Conservation (phyloP, 2,113 vertebrate species). For the Vulpes lagopus region DNA sequence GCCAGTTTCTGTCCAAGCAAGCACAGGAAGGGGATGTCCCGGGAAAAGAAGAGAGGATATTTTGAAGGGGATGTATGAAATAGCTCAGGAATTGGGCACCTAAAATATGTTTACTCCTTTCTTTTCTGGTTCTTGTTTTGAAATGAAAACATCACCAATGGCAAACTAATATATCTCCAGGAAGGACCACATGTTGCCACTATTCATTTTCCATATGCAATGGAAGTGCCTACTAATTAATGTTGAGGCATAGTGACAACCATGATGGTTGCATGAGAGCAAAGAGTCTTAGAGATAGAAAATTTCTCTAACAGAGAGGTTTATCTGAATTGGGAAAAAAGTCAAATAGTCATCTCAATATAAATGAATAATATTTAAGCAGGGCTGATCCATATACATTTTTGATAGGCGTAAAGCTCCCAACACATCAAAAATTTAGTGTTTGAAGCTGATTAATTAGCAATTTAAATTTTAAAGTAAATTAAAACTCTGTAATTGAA, state of each 20-base stretch:
- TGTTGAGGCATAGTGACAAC: neutral
- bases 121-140: neutral
- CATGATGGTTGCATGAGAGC: neutral
- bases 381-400: neutral
- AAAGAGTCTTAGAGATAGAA: neutral
- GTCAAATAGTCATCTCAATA: neutral
- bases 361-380: neutral
- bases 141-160: neutral
- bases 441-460: conserved; percentile 46
- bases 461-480: conserved; percentile 58
- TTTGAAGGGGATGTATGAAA: neutral
- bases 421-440: neutral
- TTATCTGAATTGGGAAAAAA: conserved; percentile 38
- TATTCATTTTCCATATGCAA: neutral
- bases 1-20: neutral
- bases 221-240: neutral
- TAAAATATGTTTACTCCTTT: neutral
- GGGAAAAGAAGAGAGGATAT: neutral
- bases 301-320: neutral
- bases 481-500: conserved; percentile 56
- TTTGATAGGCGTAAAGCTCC: neutral
- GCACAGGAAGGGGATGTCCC: neutral
- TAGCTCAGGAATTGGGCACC: neutral
- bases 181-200: neutral
- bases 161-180: neutral